Evolutionary conservation across 2,113 vertebrate species (phyloP).

Genomic region (Macaca nemestrina): DNA sequence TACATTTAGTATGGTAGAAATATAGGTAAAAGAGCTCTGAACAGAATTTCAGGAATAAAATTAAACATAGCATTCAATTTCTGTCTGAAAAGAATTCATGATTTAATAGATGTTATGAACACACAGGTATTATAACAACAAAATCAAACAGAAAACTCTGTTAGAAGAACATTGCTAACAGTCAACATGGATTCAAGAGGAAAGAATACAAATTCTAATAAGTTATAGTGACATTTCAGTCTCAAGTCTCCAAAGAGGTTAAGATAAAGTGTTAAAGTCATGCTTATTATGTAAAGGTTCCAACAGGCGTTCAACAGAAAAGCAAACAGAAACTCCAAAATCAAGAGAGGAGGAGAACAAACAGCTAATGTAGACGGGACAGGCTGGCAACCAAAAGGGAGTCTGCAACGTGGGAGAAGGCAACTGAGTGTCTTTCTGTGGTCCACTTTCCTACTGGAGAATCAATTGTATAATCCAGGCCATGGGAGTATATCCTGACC

Average conservation of each 20-base stretch:
- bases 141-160: conserved; percentile 6
- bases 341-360: background rate
- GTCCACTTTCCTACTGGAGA: background rate
- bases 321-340: background rate
- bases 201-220: background rate
- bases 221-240: background rate
- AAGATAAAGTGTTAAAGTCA: background rate
- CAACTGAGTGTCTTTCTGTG: background rate
- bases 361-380: background rate
- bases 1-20: background rate
- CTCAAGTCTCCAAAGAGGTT: conserved; percentile 14
- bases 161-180: background rate
- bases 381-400: background rate
- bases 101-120: background rate
- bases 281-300: background rate
- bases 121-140: background rate
- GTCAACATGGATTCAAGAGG: background rate
- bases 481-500: background rate
- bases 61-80: background rate
- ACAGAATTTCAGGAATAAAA: background rate
- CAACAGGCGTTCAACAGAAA: background rate
- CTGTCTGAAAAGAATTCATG: background rate
- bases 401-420: background rate
- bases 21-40: background rate
- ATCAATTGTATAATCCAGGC: background rate